Evolutionary conservation across 2,888 invertebrate species (phyloP), one percentile per base, ranked within the genome.

Genomic region (Protula sp.): DNA sequence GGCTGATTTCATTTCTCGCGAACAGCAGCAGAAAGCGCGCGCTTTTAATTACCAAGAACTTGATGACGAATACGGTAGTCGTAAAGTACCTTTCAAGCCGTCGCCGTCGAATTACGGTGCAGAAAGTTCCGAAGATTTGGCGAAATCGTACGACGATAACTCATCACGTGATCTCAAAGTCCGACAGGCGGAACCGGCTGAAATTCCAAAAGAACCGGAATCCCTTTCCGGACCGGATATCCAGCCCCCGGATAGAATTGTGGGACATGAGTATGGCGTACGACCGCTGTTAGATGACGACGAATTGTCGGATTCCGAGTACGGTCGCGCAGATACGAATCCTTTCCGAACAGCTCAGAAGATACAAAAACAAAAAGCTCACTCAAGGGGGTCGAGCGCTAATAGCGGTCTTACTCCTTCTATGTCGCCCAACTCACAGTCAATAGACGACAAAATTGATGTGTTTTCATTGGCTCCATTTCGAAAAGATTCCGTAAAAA

Each of bases 261-360:
- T 89, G 3, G 87, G 89, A 0, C 89, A 89, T 75, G 87, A 87
- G 68, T 89, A 88, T 70, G 90, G 89, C 0, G 89, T 88, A 64
- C 86, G 86, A 67, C 90, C 90, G 1, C 78, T 91, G 47, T 77
- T 91, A 2, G 84, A 89, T 58, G 90, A 90, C 72, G 89, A 90
- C 75, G 90, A 90, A 71, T 78, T 89, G n/a, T 79, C 80, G 27
- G 78, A 79, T 48, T 63, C 61, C n/a, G 65, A 65, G 30, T 9
- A 45, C 3, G 47, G 38, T 2, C 22, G n/a, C 4, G 45, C 19
- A 14, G n/a, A n/a, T n/a, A 38, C 9, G 22, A 56, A 56, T 29
- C 56, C 56, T 4, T 56, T 56, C 55, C 38, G 47, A 45, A 27
- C 27, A 3, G 22, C 27, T 5, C 45, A 47, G 1, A 38, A 45